Conservation (phyloP, 2,888 invertebrate genomes). For the Scrobipalpa atriplicella region DNA sequence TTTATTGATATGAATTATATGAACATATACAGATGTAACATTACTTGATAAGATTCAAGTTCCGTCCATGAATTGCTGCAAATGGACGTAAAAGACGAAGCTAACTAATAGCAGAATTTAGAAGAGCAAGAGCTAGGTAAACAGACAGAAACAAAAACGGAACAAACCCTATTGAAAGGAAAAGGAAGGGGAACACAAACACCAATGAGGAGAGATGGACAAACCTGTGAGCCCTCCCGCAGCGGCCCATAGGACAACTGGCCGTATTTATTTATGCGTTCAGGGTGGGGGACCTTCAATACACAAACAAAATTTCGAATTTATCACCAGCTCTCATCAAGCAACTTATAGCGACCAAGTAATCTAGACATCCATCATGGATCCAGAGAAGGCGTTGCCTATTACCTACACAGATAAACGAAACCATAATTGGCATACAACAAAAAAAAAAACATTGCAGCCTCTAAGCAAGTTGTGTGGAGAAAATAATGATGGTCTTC, state of each 20-base stretch:
- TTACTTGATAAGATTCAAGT: not conserved
- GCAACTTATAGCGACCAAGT: conserved; percentile 52
- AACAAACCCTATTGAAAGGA: conserved; percentile 59
- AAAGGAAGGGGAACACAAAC: conserved; percentile 77
- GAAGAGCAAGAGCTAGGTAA: conserved; percentile 49
- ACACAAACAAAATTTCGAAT: conserved; percentile 82
- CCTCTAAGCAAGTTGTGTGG: conserved; percentile 56
- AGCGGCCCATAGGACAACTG: conserved; percentile 86
- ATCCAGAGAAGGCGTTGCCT: conserved; percentile 56
- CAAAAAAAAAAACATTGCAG: conserved; percentile 51
- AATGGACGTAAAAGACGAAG: conserved; percentile 48
- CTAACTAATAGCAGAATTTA: conserved; percentile 49
- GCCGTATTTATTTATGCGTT: conserved; percentile 83
- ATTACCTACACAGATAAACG: conserved; percentile 48
- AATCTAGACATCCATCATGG: conserved; percentile 66
- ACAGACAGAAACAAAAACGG: conserved; percentile 49
- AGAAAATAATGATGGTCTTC: conserved; percentile 46
- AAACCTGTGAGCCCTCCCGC: conserved; percentile 86
- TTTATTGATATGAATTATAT: conserved; percentile 31
- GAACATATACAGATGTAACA: not conserved
- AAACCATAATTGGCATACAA: conserved; percentile 50
- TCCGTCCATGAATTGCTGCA: conserved; percentile 58
- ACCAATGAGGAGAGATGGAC: conserved; percentile 80
- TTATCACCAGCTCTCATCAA: conserved; percentile 55
- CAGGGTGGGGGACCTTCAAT: conserved; percentile 86